Base-by-base conservation (phyloP, 2,797 vertebrate genomes). In the Psittacula echo region DNA sequence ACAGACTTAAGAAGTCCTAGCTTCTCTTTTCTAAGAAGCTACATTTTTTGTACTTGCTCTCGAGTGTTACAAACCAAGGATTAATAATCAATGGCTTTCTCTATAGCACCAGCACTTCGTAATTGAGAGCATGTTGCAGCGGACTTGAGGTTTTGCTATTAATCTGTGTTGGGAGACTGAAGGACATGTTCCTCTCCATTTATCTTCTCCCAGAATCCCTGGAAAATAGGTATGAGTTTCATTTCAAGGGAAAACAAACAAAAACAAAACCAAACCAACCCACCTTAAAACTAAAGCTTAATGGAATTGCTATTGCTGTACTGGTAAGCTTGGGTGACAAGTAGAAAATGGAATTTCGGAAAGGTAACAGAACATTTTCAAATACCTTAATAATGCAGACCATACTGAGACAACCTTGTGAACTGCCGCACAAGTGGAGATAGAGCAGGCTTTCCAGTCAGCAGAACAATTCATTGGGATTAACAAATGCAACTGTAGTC, bases 21-120 rank as follows among this genome's bases (percentile, higher is more conserved):
- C 42, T 93, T 94, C 66, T 81, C 22, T 89, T 60, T 75, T 84
- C 11, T 51, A 76, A 91, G 85, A 90, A 94, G 81, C 32, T 83
- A 30, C 39, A 8, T 44, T 87, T 89, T 94, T 95, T 89, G n/a
- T 96, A 90, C 79, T 91, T 92, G 72, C 27, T 96, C 79, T 91
- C 1, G 0, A 85, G 50, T 89, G 44, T 92, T 92, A 68, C 42
- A 87, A 94, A 94, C 68, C 60, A 85, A 90, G 89, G 81, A 64
- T 87, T 60, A 96, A 92, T 96, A 96, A 95, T 96, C 93, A 92
- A 80, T 95, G 90, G 78, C 73, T 93, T 96, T 95, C 92, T 95
- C 87, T 92, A 96, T 95, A 96, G 94, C 90, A 95, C 91, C 93
- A 94, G 95, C 81, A 94, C 88, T 94, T 95, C 92, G 84, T 94